A percentile compares a stretch with the other conserved stretches of the same genome.
Conservation (phyloP, 2,113 vertebrate species). For the Lanius ludovicianus region DNA sequence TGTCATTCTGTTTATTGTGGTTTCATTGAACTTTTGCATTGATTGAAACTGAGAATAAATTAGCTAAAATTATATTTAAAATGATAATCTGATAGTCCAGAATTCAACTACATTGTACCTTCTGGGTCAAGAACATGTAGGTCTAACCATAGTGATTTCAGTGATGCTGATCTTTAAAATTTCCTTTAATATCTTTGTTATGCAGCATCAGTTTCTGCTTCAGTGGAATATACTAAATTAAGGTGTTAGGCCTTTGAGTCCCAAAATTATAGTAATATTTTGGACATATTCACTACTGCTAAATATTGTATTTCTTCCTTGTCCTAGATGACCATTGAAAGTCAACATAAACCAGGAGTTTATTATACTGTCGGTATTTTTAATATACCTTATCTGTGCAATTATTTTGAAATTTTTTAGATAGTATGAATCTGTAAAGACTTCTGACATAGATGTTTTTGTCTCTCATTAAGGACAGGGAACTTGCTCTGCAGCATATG, state of each 20-base stretch:
- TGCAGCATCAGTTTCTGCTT: not conserved
- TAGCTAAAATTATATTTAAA: not conserved
- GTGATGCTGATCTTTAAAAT: not conserved
- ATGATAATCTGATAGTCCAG: not conserved
- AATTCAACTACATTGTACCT: not conserved
- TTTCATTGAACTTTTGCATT: not conserved
- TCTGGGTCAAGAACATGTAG: not conserved
- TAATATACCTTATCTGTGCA: not conserved
- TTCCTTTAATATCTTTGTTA: not conserved
- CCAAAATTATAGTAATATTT: not conserved
- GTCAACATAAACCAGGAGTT: not conserved
- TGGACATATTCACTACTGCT: not conserved
- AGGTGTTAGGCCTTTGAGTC: not conserved
- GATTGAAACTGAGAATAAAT: not conserved
- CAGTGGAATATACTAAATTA: not conserved
- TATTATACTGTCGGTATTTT: not conserved
- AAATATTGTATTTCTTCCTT: not conserved
- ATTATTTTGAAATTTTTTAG: not conserved
- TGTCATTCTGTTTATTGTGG: not conserved
- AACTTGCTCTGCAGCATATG: not conserved
- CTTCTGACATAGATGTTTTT: not conserved
- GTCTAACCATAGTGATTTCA: not conserved
- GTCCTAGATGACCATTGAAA: not conserved
- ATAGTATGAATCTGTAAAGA: not conserved
- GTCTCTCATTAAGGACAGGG: not conserved